Percentiles rank a stretch among this genome's conserved stretches.
These are phyloP conservation scores for Eubasilissa regina DNA, from an alignment of 1,140 invertebrate species.

Conservation along the genomic window DNA sequence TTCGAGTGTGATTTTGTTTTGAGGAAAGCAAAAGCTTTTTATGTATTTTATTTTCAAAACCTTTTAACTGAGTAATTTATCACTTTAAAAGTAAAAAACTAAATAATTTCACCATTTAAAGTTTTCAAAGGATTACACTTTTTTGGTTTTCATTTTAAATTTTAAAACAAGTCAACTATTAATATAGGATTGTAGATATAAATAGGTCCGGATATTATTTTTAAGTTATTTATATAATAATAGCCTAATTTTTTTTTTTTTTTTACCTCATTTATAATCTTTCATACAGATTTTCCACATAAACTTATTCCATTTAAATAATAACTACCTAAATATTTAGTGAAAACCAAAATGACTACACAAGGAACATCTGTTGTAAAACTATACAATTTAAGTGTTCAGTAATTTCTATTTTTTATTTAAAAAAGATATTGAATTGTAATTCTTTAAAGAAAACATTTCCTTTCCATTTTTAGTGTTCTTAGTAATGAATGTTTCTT, in stretches of 20 bases:
- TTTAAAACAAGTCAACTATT: slow-evolving; percentile 3
- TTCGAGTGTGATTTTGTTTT: slow-evolving; percentile 30
- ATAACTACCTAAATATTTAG: no score
- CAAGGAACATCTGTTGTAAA: no score
- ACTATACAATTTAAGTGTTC: no score
- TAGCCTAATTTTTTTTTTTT: not conserved
- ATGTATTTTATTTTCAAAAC: no score
- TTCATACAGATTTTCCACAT: not conserved
- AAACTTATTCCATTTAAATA: not conserved
- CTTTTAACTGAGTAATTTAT: slow-evolving; percentile 25
- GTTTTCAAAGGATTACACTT: slow-evolving; percentile 6
- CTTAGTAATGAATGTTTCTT: no score
- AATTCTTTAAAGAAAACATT: no score
- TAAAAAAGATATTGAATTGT: no score
- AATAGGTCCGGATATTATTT: not conserved
- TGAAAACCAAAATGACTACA: no score
- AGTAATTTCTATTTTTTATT: no score
- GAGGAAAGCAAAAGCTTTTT: slow-evolving; percentile 11
- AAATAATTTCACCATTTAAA: not conserved
- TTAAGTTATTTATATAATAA: not conserved
- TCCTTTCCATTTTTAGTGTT: no score
- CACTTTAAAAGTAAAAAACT: not conserved
- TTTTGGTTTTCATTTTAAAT: not conserved
- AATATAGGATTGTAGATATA: slow-evolving; percentile 4
- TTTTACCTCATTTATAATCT: not conserved